Evolutionary conservation across 2,797 vertebrate species (phyloP).

Genomic region (Takifugu ocellatus): DNA sequence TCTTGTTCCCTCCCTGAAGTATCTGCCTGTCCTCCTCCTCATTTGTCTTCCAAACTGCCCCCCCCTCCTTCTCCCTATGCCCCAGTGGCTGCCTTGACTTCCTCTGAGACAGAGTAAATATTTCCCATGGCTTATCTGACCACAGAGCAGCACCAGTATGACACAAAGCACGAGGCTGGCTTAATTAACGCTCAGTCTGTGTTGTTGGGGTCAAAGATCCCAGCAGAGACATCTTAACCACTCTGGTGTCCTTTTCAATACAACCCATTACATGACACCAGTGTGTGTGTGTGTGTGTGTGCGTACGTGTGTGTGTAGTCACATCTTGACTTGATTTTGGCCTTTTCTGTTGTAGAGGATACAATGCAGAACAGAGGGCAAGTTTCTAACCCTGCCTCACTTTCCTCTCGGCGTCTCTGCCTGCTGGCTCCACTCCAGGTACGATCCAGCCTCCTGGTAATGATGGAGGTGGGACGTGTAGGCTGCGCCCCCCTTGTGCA

Average conservation of each 20-base stretch:
- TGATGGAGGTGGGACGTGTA: constrained; percentile 54
- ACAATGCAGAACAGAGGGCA: constrained; percentile 16
- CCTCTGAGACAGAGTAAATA: constrained; percentile 65
- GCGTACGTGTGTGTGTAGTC: constrained; percentile 2
- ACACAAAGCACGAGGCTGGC: constrained; percentile 41
- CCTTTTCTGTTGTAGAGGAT: constrained; percentile 8
- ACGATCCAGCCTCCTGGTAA: constrained; percentile 46
- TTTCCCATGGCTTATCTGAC: constrained; percentile 77
- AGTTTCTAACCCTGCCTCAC: constrained; percentile 1
- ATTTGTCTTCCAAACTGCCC: constrained; percentile 44
- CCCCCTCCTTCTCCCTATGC: constrained; percentile 24
- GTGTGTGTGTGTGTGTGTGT: neutral
- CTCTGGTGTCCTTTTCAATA: neutral
- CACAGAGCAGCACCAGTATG: constrained; percentile 40
- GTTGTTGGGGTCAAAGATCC: constrained; percentile 28
- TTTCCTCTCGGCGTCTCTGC: constrained; percentile 16
- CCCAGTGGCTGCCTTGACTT: constrained; percentile 58
- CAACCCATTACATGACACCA: neutral
- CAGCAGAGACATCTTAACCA: neutral
- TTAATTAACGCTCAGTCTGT: constrained; percentile 58
- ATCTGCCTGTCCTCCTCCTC: constrained; percentile 56
- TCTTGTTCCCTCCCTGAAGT: constrained; percentile 51
- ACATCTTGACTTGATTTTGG: constrained; percentile 64
- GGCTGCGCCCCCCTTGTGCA: constrained; percentile 63
- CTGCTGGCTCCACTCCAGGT: constrained; percentile 58